phyloP scores from a whole-genome alignment of 2,113 vertebrate species.

The Phyllopteryx taeniolatus region DNA sequence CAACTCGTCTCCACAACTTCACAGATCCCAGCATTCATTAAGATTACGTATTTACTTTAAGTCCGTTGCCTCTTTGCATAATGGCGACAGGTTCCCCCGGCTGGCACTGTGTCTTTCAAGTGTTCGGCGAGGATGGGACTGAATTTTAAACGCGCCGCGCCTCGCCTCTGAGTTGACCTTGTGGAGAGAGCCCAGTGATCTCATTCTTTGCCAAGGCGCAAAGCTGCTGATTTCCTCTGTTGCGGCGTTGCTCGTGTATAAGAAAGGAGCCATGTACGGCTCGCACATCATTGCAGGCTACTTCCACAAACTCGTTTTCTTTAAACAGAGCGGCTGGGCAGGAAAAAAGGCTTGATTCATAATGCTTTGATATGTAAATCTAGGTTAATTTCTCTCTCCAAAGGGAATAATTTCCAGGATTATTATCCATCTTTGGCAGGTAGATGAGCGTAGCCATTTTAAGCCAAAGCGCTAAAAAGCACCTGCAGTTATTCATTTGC shows the following conservation, averaged over 20 bases:
- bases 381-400: conserved; percentile 75
- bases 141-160: conserved; percentile 72
- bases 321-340: conserved; percentile 64
- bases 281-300: conserved; percentile 74
- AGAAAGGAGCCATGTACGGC: conserved; percentile 64
- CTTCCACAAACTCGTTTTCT: conserved; percentile 53
- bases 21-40: conserved; percentile 71
- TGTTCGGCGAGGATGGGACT: conserved; percentile 59
- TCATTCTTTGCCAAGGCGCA: conserved; percentile 74
- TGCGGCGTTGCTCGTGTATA: conserved; percentile 61
- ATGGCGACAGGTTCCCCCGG: conserved; percentile 63
- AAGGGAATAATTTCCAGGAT: conserved; percentile 83
- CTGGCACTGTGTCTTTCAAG: conserved; percentile 63
- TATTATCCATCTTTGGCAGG: conserved; percentile 72
- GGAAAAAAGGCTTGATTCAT: conserved; percentile 81
- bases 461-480: conserved; percentile 14
- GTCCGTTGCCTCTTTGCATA: conserved; percentile 67
- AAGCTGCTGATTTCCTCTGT: conserved; percentile 73
- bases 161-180: conserved; percentile 72
- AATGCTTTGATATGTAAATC: conserved; percentile 86
- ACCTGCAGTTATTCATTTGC: conserved; percentile 35
- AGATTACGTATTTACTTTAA: conserved; percentile 73
- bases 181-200: conserved; percentile 74
- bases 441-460: conserved; percentile 36
- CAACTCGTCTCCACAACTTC: conserved; percentile 48